Evolutionary conservation across 2,797 vertebrate species (phyloP), one percentile per base, ranked within the genome.

Genomic region (Poeciliopsis presidionis): DNA sequence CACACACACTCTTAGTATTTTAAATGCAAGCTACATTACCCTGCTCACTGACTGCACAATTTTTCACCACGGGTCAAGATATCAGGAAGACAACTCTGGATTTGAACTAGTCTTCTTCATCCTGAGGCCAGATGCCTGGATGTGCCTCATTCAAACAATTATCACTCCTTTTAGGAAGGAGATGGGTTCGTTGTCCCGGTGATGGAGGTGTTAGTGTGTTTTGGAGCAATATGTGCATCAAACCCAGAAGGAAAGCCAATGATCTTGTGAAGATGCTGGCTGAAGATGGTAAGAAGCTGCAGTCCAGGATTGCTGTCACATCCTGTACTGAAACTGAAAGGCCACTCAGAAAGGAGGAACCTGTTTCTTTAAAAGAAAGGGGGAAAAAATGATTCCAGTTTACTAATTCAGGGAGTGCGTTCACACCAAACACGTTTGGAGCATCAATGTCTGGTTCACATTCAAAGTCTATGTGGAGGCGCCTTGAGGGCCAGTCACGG

Each of bases 11-110:
- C 77, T 76, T 47, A 71, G 41, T 28, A 9, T 71, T 73, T 80
- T 39, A n/a, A 49, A 63, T 75, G 72, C 43, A 74, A 80, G 76
- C 65, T 65, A 45, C 74, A 75, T 63, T 72, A 33, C 30, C 16
- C 59, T 36, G 20, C 14, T 39, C 11, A 43, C 41, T 70, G 41
- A 70, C 39, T n/a, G 22, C 39, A n/a, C 65, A 69, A 5, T 13
- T 41, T 67, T 69, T 69, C 36, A 69, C 11, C 22, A 43, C 5
- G 0, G 13, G 65, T 22, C 65, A 43, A 28, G 22, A 69, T 69
- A 3, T 67, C 20, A 69, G 12, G 65, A 69, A n/a, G 65, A 69
- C 5, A 43, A 43, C 22, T 25, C 7, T 69, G 22, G 11, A 69
- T 25, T 39, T 43, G 20, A 9, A 25, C 39, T 14, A 69, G 39